Evolutionary conservation across 2,113 vertebrate genomes (phyloP).

Genomic region (Salvator merianae): DNA sequence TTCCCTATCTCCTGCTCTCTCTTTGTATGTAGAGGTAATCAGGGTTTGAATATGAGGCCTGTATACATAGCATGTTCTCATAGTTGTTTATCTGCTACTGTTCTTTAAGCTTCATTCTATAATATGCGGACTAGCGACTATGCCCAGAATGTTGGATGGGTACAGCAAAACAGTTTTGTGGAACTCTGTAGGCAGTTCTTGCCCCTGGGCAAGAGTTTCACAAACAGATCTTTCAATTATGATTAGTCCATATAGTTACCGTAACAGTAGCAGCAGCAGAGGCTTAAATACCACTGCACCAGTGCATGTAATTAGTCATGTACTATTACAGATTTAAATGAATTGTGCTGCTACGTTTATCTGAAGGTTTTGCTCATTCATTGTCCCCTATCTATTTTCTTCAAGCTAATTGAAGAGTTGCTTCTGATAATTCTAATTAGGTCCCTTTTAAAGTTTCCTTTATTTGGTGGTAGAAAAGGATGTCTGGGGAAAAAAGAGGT

Average conservation of each 20-base stretch:
- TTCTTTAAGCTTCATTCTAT: constrained; percentile 34
- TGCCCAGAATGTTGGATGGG: not conserved
- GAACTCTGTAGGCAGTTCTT: constrained; percentile 37
- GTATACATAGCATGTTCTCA: not conserved
- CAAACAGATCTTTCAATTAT: constrained; percentile 44
- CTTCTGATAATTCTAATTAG: constrained; percentile 13
- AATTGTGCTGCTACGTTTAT: constrained; percentile 35
- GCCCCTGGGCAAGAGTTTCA: constrained; percentile 37
- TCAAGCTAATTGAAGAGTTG: not conserved
- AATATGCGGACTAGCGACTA: not conserved
- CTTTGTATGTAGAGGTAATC: not conserved
- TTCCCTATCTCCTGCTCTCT: not conserved
- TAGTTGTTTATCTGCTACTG: not conserved
- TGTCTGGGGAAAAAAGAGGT: not conserved
- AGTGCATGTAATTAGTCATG: constrained; percentile 50
- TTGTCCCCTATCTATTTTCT: constrained; percentile 27
- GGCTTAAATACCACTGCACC: constrained; percentile 44
- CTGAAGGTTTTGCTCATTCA: constrained; percentile 48
- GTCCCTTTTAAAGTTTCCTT: not conserved
- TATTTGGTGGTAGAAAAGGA: constrained; percentile 18
- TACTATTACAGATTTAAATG: constrained; percentile 40
- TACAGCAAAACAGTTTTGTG: constrained; percentile 1
- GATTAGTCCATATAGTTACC: constrained; percentile 32
- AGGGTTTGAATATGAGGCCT: not conserved
- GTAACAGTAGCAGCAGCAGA: not conserved